Base-by-base conservation (phyloP, 1,140 invertebrate genomes). In the Drosophila orena region DNA sequence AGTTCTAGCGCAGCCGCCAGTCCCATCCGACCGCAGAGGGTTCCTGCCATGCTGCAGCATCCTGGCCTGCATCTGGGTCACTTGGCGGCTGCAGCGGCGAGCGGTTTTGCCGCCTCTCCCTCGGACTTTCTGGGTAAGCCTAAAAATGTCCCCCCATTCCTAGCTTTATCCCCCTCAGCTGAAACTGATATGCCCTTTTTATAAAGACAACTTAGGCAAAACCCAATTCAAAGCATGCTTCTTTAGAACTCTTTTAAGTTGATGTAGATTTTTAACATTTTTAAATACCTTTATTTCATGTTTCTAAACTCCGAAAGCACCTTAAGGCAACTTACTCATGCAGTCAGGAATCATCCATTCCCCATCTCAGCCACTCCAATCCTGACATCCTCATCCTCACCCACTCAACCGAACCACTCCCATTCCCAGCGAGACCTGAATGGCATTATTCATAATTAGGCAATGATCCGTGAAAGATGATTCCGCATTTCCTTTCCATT, bases 111-210 rank as follows among this genome's bases (percentile, higher is more conserved):
- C 0, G 83, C 94, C 4, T 93, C 94, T 1, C 93, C 94, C 7
- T 95, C 95, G 0, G 96, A 97, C 86, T 96, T 97, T 81, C 93
- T 97, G 76, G 96, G 96, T 97, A n/a, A 47, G 46, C 11, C 14
- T 38, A 38, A 4, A 4, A 0, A 38, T 1, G 14, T 12, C 14
- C 37, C 37, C 3, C 12, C 14, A 14, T 38, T 10, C 8, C 8
- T 8, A 8, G 27, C 27, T 8, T 2, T 8, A 30, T 0, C 7
- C 27, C 27, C 27, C 7, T 8, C 7, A 8, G 30, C 30, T 30
- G 30, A 30, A 30, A 8, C 10, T 8, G 7, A 30, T 30, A 24
- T 24, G 24, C 22, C 22, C 22, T 4, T 4, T 22, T 22, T 8
- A 30, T 30, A 6, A 30, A 30, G 7, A 8, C 27, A 30, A 30